phyloP scores from a whole-genome alignment of 2,113 vertebrate species.

The Chaetops frenatus region DNA sequence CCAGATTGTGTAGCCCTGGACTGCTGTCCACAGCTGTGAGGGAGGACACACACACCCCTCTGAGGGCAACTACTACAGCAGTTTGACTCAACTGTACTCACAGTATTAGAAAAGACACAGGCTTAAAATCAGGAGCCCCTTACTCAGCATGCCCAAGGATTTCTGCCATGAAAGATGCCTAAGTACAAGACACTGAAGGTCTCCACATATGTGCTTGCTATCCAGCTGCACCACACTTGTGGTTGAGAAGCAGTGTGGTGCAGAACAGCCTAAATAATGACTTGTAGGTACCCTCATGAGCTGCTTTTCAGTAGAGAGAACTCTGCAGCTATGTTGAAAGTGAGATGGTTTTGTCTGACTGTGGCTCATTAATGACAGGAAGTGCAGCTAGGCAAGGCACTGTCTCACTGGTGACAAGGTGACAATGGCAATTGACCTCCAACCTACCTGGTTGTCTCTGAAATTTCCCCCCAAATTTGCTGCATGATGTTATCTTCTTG shows the following conservation, averaged over 20 bases:
- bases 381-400: not conserved
- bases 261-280: not conserved
- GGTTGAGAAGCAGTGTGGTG: not conserved
- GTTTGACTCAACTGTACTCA: not conserved
- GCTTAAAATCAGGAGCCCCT: not conserved
- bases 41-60: not conserved
- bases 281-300: not conserved
- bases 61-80: not conserved
- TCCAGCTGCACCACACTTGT: not conserved
- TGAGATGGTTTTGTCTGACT: not conserved
- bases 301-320: not conserved
- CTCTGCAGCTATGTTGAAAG: not conserved
- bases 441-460: not conserved
- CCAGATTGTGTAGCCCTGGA: not conserved
- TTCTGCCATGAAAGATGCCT: not conserved
- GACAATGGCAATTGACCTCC: not conserved
- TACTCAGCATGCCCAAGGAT: not conserved
- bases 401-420: not conserved
- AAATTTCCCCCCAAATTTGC: not conserved
- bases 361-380: not conserved
- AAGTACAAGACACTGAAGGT: not conserved
- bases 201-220: not conserved
- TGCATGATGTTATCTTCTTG: not conserved
- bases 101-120: not conserved
- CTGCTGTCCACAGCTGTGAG: not conserved